Conservation (phyloP, 2,113 vertebrate genomes). For the Hydrochoerus hydrochaeris region DNA sequence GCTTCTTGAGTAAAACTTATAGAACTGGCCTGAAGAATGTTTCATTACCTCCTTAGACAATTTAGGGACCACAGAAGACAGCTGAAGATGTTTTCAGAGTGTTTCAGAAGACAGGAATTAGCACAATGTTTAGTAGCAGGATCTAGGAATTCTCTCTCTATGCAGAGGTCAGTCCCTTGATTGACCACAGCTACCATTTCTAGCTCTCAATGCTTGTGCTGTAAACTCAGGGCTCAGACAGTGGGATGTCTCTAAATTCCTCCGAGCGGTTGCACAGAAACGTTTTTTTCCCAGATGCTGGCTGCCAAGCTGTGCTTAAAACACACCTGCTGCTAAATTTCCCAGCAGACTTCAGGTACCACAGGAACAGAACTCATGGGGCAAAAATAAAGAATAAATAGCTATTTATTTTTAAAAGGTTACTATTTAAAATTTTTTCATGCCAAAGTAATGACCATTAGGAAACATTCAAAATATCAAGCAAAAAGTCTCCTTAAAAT, state of each 20-base stretch:
- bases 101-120: not conserved
- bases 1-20: not conserved
- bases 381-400: not conserved
- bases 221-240: not conserved
- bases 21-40: not conserved
- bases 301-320: not conserved
- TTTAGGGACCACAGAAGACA: not conserved
- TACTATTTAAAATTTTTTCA: not conserved
- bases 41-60: not conserved
- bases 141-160: not conserved
- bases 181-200: not conserved
- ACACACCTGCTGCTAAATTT: not conserved
- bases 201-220: not conserved
- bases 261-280: not conserved
- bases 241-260: not conserved
- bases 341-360: not conserved
- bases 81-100: not conserved
- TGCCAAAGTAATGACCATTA: not conserved
- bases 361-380: not conserved
- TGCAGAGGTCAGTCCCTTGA: not conserved
- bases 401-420: constrained; percentile 9
- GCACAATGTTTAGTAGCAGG: not conserved
- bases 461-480: constrained; percentile 23
- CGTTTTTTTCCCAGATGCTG: not conserved
- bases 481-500: constrained; percentile 44